Evolutionary conservation across 2,888 invertebrate species (phyloP).

Genomic region (Crepidodera aurea): DNA sequence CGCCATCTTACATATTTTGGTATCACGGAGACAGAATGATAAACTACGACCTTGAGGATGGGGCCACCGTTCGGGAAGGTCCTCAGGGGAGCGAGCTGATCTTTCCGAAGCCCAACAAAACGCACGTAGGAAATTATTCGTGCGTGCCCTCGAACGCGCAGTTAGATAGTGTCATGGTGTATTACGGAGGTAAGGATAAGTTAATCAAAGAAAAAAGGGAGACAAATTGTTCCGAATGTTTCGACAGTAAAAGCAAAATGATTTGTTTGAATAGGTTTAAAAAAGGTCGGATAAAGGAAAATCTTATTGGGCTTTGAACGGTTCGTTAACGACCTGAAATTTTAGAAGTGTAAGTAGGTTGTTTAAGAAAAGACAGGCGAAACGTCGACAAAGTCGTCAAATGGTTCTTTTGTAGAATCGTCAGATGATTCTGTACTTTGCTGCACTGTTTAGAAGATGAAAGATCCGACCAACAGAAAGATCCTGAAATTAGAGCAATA

Average conservation of each 20-base stretch:
- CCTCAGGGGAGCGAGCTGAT: conserved; percentile 63
- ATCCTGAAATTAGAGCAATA: too few species aligned
- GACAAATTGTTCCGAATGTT: conserved; percentile 17
- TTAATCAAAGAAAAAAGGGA: conserved; percentile 5
- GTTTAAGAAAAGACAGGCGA: too few species aligned
- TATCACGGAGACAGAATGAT: conserved; percentile 87
- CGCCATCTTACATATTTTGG: conserved; percentile 80
- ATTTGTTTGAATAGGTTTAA: conserved; percentile 11
- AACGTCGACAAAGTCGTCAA: too few species aligned
- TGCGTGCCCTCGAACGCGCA: conserved; percentile 82
- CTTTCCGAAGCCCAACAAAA: conserved; percentile 64
- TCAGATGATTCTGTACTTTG: too few species aligned
- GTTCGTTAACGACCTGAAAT: not conserved
- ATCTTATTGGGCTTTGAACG: not conserved
- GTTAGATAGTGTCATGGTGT: conserved; percentile 74
- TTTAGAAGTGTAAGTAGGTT: too few species aligned
- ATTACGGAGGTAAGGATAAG: conserved; percentile 31
- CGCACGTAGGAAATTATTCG: conserved; percentile 82
- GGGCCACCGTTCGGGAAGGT: conserved; percentile 65
- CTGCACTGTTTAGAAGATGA: too few species aligned
- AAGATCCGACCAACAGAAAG: too few species aligned
- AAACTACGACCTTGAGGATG: conserved; percentile 77
- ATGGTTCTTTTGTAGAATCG: too few species aligned
- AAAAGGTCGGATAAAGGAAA: not conserved
- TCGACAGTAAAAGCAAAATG: not conserved